A percentile compares a stretch with the other conserved stretches of the same genome.
Conservation (phyloP, 1,140 invertebrate genomes). For the Stenopsyche tienmushanensis region DNA sequence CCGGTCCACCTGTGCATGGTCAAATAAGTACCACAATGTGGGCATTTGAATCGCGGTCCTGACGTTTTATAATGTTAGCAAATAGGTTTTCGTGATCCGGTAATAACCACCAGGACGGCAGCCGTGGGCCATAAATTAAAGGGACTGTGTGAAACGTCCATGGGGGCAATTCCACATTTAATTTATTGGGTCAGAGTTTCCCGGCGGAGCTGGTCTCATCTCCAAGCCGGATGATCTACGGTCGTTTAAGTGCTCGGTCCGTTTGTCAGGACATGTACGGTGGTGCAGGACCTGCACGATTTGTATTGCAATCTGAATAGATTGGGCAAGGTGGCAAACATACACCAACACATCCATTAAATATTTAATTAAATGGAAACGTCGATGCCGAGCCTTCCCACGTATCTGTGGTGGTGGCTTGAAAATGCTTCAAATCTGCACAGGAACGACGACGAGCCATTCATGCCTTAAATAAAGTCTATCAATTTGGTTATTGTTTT, state of each 20-base stretch:
- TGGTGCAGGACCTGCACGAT: slow-evolving; percentile 32
- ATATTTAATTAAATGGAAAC: too few relatives aligned
- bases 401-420: too few relatives aligned
- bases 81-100: slow-evolving; percentile 39
- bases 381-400: too few relatives aligned
- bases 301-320: slow-evolving; percentile 32
- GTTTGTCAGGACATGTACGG: slow-evolving; percentile 27
- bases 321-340: slow-evolving; percentile 18
- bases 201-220: slow-evolving; percentile 18
- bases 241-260: not conserved
- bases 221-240: slow-evolving; percentile 27
- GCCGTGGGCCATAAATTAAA: slow-evolving; percentile 32
- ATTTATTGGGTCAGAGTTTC: slow-evolving; percentile 34
- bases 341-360: too few relatives aligned
- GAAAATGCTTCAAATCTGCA: too few relatives aligned
- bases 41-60: too few relatives aligned
- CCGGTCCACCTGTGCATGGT: too few relatives aligned
- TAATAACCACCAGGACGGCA: slow-evolving; percentile 33
- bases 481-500: too few relatives aligned
- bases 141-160: slow-evolving; percentile 37
- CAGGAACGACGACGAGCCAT: too few relatives aligned
- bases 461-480: too few relatives aligned
- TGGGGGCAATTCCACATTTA: slow-evolving; percentile 28
- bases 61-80: slow-evolving; percentile 31
- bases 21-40: too few relatives aligned